Percentiles rank a stretch among this genome's conserved stretches.
Conservation (phyloP, 2,113 vertebrate species). For the Salminus brasiliensis region DNA sequence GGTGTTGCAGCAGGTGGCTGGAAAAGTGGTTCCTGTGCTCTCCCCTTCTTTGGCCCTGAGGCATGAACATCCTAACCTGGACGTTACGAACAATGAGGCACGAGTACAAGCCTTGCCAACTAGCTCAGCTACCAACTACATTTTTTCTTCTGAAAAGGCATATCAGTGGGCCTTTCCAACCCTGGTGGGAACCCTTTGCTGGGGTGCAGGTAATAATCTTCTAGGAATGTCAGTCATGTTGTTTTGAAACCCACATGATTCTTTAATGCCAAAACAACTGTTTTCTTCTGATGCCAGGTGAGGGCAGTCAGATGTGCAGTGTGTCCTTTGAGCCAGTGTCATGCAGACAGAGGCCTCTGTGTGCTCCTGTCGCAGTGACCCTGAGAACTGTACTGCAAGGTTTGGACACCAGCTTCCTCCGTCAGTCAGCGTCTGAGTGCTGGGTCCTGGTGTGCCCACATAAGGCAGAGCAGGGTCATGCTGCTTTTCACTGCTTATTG, state of each 20-base stretch:
- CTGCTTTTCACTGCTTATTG: conserved; percentile 75
- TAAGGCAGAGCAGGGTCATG: conserved; percentile 26
- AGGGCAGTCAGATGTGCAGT: conserved; percentile 67
- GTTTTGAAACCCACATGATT: neutral
- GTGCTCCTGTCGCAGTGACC: conserved; percentile 73
- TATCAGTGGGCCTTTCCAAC: conserved; percentile 79
- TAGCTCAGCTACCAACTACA: conserved; percentile 77
- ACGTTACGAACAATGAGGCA: neutral
- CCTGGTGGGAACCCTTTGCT: conserved; percentile 69
- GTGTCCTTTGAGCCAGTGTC: conserved; percentile 82
- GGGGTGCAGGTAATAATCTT: conserved; percentile 68
- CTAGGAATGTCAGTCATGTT: neutral
- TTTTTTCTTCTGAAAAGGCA: conserved; percentile 75
- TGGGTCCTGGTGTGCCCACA: conserved; percentile 79
- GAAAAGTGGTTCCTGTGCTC: conserved; percentile 79
- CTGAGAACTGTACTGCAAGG: conserved; percentile 74
- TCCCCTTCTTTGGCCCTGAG: conserved; percentile 48
- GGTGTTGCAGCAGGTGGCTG: conserved; percentile 74
- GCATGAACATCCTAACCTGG: neutral
- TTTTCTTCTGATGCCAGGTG: conserved; percentile 52
- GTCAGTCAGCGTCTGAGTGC: conserved; percentile 70
- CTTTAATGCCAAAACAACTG: neutral
- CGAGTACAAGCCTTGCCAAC: conserved; percentile 65
- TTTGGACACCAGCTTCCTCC: conserved; percentile 71
- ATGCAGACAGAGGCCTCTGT: conserved; percentile 73